Evolutionary conservation across 2,888 invertebrate genomes (phyloP).

Genomic region (Girardia tigrina): DNA sequence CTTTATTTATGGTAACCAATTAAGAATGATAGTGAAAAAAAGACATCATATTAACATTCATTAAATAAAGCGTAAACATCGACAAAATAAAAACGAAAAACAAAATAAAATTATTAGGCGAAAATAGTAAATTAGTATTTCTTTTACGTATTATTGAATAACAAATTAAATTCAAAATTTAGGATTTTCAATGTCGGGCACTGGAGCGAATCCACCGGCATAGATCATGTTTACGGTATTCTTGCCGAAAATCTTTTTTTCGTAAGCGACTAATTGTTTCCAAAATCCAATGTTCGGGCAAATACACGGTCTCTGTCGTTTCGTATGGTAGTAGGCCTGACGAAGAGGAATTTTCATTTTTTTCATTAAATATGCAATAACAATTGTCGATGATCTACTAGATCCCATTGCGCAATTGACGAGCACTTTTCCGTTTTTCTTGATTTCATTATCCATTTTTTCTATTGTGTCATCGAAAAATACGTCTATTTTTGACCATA

Average conservation of each 20-base stretch:
- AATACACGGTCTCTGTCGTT: slow-evolving; percentile 62
- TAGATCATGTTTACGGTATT: slow-evolving; percentile 60
- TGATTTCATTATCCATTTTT: not conserved
- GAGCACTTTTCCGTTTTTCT: not conserved
- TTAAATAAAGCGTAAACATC: too few relatives aligned
- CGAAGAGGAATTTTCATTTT: slow-evolving; percentile 52
- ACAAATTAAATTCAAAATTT: not conserved
- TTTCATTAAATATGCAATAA: not conserved
- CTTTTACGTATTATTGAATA: too few relatives aligned
- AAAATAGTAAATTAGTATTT: too few relatives aligned
- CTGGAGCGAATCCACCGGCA: not conserved
- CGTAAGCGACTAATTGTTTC: slow-evolving; percentile 70
- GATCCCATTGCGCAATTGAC: slow-evolving; percentile 4
- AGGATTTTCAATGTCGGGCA: not conserved
- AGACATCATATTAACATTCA: too few relatives aligned
- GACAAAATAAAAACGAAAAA: too few relatives aligned
- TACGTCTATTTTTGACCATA: not conserved
- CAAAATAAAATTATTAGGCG: too few relatives aligned
- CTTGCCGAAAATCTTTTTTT: slow-evolving; percentile 58
- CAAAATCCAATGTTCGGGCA: slow-evolving; percentile 80
- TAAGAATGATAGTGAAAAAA: too few relatives aligned
- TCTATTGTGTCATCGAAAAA: not conserved
- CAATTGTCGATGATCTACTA: slow-evolving; percentile 6
- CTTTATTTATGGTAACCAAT: too few relatives aligned
- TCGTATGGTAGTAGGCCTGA: slow-evolving; percentile 66